Conservation (phyloP, 1,140 invertebrate species). For the Tribolium madens region DNA sequence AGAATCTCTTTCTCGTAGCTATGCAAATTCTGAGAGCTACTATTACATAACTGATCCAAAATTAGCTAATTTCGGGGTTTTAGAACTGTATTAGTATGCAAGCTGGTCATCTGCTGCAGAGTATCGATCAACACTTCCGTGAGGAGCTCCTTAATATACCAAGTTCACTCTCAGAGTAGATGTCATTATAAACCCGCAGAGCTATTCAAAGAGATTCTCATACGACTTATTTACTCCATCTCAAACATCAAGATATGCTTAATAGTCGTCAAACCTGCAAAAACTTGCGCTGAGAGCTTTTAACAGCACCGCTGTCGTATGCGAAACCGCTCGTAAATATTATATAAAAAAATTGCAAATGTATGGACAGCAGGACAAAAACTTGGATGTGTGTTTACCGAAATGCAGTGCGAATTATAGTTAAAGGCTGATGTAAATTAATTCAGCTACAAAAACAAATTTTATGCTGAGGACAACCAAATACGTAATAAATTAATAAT, state of each 20-base stretch:
- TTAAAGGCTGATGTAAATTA: neutral
- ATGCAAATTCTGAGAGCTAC: slow-evolving; percentile 11
- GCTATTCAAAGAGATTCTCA: slow-evolving; percentile 25
- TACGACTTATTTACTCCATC: slow-evolving; percentile 29
- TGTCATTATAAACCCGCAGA: slow-evolving; percentile 37
- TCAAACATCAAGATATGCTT: slow-evolving; percentile 26
- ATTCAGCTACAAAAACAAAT: neutral
- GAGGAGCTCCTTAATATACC: slow-evolving; percentile 27
- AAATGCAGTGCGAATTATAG: too few relatives aligned
- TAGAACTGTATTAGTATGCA: slow-evolving; percentile 22
- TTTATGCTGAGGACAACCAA: too few relatives aligned
- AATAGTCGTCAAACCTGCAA: slow-evolving; percentile 16
- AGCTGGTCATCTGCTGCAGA: slow-evolving; percentile 34
- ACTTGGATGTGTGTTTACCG: neutral
- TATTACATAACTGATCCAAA: slow-evolving; percentile 12
- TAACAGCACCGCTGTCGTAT: slow-evolving; percentile 6
- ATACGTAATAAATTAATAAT: too few relatives aligned
- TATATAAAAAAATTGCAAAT: neutral
- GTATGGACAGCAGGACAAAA: neutral
- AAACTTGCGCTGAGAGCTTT: neutral
- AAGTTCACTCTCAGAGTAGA: slow-evolving; percentile 14
- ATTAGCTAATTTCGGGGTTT: slow-evolving; percentile 16
- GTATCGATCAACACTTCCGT: slow-evolving; percentile 27
- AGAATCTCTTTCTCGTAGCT: neutral
- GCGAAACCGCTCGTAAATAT: slow-evolving; percentile 18